phyloP scores from a whole-genome alignment of 2,113 vertebrate genomes.

The Lagopus leucura region DNA sequence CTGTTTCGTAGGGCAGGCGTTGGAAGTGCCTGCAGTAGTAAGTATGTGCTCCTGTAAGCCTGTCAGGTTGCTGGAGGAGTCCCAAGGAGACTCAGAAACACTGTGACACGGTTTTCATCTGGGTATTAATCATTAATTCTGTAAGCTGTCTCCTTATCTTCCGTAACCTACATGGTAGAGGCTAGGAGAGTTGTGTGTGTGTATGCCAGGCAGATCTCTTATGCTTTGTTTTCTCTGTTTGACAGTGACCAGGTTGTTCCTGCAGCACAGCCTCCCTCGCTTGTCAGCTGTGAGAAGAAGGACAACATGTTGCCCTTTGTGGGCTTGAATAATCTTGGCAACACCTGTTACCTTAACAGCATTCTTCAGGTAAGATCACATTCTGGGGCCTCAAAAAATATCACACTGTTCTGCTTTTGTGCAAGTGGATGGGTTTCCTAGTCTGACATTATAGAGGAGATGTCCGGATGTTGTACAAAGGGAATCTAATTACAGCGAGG shows the following conservation, averaged over 20 bases:
- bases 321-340: constrained; percentile 95
- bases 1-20: neutral
- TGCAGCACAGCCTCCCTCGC: constrained; percentile 78
- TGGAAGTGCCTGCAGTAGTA: neutral
- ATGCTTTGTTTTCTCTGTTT: neutral
- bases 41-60: neutral
- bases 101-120: neutral
- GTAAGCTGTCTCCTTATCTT: neutral
- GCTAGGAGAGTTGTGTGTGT: neutral
- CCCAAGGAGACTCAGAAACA: no score
- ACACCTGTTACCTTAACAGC: constrained; percentile 98
- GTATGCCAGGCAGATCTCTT: neutral
- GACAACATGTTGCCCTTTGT: constrained; percentile 92
- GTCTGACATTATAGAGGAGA: accelerated
- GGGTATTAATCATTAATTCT: neutral
- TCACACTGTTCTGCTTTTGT: neutral
- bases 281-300: constrained; percentile 83
- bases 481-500: neutral
- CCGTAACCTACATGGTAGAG: neutral
- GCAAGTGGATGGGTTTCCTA: neutral
- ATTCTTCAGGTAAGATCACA: constrained; percentile 87
- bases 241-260: constrained; percentile 88
- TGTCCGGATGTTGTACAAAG: neutral
- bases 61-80: neutral
- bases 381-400: accelerated